These are phyloP conservation scores for Myrmophylax atrothorax DNA, from an alignment of 2,113 vertebrate species.

Conservation along the genomic window DNA sequence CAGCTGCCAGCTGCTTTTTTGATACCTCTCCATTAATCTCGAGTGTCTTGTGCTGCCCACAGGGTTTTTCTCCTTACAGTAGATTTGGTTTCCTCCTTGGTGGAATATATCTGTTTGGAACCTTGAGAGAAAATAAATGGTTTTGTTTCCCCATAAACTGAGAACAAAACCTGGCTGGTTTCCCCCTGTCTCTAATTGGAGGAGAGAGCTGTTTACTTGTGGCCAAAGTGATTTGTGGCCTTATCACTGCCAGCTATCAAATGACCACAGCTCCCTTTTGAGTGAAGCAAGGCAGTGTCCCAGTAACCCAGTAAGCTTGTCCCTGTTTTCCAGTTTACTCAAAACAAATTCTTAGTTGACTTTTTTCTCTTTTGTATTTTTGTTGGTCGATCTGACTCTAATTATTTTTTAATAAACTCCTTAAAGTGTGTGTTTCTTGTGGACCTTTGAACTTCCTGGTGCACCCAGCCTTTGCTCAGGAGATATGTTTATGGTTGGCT, in stretches of 20 bases:
- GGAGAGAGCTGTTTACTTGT: background rate
- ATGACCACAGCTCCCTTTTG: background rate
- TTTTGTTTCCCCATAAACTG: background rate
- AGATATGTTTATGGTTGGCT: background rate
- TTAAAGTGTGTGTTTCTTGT: background rate
- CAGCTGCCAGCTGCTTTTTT: background rate
- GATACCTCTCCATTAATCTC: background rate
- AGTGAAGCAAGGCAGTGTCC: background rate
- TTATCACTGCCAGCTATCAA: background rate
- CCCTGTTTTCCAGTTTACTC: background rate
- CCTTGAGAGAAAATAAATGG: background rate
- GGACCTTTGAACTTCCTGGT: constrained; percentile 42
- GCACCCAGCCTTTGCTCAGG: constrained; percentile 12
- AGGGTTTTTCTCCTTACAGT: background rate
- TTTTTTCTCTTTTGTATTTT: background rate
- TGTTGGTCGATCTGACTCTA: background rate
- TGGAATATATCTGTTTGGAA: background rate
- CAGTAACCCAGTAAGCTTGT: background rate
- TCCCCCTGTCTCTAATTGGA: background rate
- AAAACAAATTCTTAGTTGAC: background rate
- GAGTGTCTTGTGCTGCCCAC: accelerated
- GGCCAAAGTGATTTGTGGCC: background rate
- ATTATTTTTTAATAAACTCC: background rate
- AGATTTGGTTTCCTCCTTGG: background rate
- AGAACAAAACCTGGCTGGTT: background rate